Evolutionary conservation across 2,797 vertebrate genomes (phyloP).

Genomic region (Acanthornis magna): DNA sequence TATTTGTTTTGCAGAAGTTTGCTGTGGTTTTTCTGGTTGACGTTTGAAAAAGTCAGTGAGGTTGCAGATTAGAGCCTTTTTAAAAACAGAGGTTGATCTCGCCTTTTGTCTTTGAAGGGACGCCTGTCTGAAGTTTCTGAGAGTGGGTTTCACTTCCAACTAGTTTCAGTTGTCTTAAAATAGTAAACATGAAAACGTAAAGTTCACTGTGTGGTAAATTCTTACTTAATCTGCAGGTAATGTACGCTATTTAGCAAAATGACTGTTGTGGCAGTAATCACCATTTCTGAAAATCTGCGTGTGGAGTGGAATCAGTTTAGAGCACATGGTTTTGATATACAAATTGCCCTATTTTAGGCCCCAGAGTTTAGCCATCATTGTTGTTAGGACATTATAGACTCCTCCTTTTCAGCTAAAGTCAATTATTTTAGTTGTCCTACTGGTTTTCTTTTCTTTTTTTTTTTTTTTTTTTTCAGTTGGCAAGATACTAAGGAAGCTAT

Average conservation of each 20-base stretch:
- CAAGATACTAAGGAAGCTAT: neutral
- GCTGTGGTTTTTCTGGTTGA: neutral
- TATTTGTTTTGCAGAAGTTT: neutral
- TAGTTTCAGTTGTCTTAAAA: neutral
- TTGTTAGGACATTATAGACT: neutral
- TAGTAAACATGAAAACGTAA: neutral
- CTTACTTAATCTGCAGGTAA: neutral
- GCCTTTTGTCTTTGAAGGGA: neutral
- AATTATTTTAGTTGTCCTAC: neutral
- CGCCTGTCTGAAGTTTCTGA: neutral
- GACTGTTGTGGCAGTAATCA: neutral
- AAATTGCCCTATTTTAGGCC: neutral
- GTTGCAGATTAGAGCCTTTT: neutral
- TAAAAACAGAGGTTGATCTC: neutral
- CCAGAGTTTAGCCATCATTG: neutral
- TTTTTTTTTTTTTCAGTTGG: neutral
- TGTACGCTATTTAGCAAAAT: neutral
- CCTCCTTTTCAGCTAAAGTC: neutral
- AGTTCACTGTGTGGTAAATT: neutral
- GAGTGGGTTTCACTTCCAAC: neutral
- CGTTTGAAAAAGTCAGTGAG: neutral
- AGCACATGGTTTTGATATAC: conserved; percentile 16
- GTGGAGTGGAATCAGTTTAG: neutral
- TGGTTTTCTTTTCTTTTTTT: neutral
- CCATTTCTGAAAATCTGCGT: neutral